A percentile compares a stretch with the other conserved stretches of the same genome.
Evolutionary conservation across 37 sponge, comb jelly and placozoan species (phyloP).

Genomic region (Bolinopsis microptera): DNA sequence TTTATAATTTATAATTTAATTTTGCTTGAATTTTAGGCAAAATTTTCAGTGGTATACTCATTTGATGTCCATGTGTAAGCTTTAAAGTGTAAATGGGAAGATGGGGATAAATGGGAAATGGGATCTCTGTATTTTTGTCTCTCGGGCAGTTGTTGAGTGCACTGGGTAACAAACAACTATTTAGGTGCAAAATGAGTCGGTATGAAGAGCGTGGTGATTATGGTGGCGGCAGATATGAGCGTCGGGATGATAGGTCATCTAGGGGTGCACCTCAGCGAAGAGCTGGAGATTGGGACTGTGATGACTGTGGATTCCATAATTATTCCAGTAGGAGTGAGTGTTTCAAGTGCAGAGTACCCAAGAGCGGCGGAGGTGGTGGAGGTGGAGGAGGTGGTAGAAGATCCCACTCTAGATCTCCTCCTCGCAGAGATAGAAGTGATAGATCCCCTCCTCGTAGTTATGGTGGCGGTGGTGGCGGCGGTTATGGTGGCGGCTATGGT

Average conservation of each 20-base stretch:
- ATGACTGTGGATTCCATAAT: not conserved
- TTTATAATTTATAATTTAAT: too few relatives aligned
- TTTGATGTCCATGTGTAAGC: too few relatives aligned
- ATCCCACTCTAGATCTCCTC: not conserved
- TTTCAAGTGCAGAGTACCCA: not conserved
- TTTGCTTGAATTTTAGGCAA: too few relatives aligned
- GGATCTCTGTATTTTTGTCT: too few relatives aligned
- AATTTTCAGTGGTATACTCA: too few relatives aligned
- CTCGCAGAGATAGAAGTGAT: too few relatives aligned
- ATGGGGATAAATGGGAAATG: too few relatives aligned
- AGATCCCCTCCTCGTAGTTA: not conserved
- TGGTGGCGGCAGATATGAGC: not conserved
- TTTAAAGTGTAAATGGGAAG: too few relatives aligned
- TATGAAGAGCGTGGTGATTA: not conserved
- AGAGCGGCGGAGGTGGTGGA: conserved; percentile 20
- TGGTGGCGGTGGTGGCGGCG: too few relatives aligned
- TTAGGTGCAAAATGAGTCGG: conserved; percentile 24
- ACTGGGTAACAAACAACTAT: conserved; percentile 38
- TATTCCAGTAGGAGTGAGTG: conserved; percentile 28
- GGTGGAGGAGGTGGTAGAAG: conserved; percentile 52
- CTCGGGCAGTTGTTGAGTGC: too few relatives aligned
- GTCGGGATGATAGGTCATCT: not conserved
- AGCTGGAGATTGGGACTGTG: conserved; percentile 21
- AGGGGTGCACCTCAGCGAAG: not conserved
- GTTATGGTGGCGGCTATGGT: not conserved